These are phyloP conservation scores for Fregetta grallaria DNA, from an alignment of 2,113 vertebrate genomes.

Conservation along the genomic window DNA sequence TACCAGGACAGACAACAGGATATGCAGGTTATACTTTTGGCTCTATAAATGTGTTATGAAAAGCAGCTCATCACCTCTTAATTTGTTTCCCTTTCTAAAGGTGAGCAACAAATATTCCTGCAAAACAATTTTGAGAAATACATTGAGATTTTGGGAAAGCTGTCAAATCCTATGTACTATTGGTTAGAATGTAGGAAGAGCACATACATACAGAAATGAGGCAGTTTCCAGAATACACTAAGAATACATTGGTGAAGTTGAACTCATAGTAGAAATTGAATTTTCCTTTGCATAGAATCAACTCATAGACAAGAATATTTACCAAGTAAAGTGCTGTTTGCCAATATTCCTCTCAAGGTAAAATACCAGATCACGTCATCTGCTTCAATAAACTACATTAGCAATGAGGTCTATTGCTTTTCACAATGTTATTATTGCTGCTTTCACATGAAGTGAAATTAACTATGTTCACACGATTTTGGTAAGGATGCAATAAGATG, in stretches of 20 bases:
- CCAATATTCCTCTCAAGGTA: conserved; percentile 14
- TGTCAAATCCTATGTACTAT: neutral
- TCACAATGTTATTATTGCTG: conserved; percentile 1
- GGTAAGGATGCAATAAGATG: neutral
- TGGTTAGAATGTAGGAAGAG: neutral
- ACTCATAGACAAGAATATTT: neutral
- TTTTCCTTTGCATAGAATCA: neutral
- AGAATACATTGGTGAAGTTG: neutral
- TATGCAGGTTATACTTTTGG: neutral
- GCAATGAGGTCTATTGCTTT: neutral
- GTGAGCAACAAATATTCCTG: neutral
- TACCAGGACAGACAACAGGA: neutral
- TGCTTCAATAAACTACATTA: conserved; percentile 19
- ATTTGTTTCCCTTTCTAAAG: neutral
- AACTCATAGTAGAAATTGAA: neutral
- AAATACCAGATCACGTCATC: conserved; percentile 7
- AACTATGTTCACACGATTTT: neutral
- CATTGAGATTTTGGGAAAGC: neutral
- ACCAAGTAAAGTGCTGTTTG: neutral
- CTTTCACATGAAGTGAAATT: neutral
- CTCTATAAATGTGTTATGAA: neutral
- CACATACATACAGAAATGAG: neutral
- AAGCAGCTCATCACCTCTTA: neutral
- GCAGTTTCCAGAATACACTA: neutral
- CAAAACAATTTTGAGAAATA: neutral